These are phyloP conservation scores for Paralichthys olivaceus DNA, from an alignment of 2,113 vertebrate species.

Conservation along the genomic window DNA sequence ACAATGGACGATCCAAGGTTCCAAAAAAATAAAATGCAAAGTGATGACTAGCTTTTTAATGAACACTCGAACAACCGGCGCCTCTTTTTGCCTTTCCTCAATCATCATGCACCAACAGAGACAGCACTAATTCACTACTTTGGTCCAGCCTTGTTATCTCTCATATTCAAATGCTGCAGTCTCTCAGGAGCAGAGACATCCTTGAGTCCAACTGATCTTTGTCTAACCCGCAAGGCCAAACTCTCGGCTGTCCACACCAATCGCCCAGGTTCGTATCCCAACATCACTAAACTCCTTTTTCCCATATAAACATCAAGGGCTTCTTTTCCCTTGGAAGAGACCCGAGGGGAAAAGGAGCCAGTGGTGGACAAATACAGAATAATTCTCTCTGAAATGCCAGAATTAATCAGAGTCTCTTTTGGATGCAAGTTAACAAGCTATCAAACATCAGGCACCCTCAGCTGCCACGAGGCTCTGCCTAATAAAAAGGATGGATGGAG, in stretches of 20 bases:
- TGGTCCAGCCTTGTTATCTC: constrained; percentile 38
- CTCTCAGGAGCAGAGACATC: constrained; percentile 45
- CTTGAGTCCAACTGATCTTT: constrained; percentile 52
- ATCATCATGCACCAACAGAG: constrained; percentile 15
- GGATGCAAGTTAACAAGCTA: constrained; percentile 69
- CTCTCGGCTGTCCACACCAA: constrained; percentile 35
- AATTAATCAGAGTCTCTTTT: constrained; percentile 64
- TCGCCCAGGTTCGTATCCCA: constrained; percentile 22
- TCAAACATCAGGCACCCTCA: constrained; percentile 52
- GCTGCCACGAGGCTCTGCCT: constrained; percentile 34
- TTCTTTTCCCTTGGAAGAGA: constrained; percentile 5
- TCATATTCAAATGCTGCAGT: constrained; percentile 36
- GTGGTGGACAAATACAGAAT: constrained; percentile 60
- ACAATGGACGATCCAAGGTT: constrained; percentile 14
- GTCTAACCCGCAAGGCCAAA: constrained; percentile 37
- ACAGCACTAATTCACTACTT: constrained; percentile 14
- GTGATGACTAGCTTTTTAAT: neutral
- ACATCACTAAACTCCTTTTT: constrained; percentile 34
- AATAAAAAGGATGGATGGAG: constrained; percentile 56
- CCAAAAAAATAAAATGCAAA: neutral
- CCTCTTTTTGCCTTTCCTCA: constrained; percentile 7
- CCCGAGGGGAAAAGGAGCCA: constrained; percentile 18
- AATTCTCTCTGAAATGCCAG: constrained; percentile 68
- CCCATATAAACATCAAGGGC: constrained; percentile 54
- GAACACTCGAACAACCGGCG: neutral